A percentile compares a stretch with the other conserved stretches of the same genome.
Evolutionary conservation across 2,888 invertebrate genomes (phyloP).

Genomic region (Leptinotarsa haldemani): DNA sequence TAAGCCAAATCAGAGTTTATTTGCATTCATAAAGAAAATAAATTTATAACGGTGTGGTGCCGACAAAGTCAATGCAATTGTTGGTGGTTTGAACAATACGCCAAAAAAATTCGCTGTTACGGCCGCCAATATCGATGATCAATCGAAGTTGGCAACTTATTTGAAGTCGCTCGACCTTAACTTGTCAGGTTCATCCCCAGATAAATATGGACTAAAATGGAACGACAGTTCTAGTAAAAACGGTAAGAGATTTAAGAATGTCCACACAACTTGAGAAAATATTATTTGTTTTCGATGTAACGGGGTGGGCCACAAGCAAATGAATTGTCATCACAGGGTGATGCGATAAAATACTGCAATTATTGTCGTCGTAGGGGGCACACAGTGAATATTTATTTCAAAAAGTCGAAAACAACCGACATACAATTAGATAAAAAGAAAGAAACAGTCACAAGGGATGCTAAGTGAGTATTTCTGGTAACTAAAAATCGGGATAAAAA

Average conservation of each 20-base stretch:
- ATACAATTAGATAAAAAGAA: neutral
- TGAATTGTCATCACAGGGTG: neutral
- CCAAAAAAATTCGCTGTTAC: neutral
- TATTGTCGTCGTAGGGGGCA: constrained; percentile 2
- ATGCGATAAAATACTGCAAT: neutral
- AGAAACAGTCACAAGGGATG: neutral
- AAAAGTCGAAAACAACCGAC: neutral
- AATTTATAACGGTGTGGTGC: neutral
- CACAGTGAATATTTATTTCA: neutral
- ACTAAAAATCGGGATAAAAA: neutral
- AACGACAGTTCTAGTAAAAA: neutral
- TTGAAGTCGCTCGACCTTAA: neutral
- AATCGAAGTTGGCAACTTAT: too few relatives aligned
- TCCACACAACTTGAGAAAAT: neutral
- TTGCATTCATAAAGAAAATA: neutral
- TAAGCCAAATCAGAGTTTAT: neutral
- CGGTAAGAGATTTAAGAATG: neutral
- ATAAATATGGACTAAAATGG: neutral
- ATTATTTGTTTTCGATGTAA: too few relatives aligned
- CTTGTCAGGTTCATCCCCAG: too few relatives aligned
- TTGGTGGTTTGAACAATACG: neutral
- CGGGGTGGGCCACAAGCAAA: neutral
- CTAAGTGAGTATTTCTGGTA: neutral
- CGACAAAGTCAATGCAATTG: neutral
- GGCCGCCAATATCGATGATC: neutral